phyloP scores from a whole-genome alignment of 2,888 invertebrate genomes.

The Melikaiella ostensackeni region DNA sequence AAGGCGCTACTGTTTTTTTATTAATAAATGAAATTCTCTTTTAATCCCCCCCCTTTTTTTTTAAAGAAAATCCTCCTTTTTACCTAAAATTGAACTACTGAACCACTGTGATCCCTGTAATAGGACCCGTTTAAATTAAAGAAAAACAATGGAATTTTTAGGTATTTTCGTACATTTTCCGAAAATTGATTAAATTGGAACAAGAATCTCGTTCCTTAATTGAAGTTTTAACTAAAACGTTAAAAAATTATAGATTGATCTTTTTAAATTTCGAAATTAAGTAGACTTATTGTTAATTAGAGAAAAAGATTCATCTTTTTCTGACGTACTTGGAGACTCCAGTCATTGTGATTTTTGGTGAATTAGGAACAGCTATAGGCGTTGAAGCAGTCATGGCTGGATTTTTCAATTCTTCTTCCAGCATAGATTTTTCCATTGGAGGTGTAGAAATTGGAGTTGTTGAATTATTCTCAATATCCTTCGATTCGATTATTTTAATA shows the following conservation, averaged over 20 bases:
- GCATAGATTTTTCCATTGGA: constrained; percentile 45
- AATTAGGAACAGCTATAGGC: constrained; percentile 68
- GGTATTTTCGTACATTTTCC: too few relatives aligned
- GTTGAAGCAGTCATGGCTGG: constrained; percentile 70
- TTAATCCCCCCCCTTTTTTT: too few relatives aligned
- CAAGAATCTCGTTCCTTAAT: too few relatives aligned
- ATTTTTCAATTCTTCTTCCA: constrained; percentile 53
- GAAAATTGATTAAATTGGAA: too few relatives aligned
- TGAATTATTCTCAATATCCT: constrained; percentile 47
- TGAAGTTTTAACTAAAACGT: too few relatives aligned
- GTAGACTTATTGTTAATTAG: background rate
- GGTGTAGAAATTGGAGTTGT: constrained; percentile 48
- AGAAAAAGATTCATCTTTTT: background rate
- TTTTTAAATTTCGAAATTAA: constrained; percentile 10
- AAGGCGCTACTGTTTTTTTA: too few relatives aligned
- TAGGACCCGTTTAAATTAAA: too few relatives aligned
- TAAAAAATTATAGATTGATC: background rate
- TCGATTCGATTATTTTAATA: constrained; percentile 45
- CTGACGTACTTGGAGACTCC: constrained; percentile 62
- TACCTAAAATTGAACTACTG: too few relatives aligned
- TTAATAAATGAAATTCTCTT: too few relatives aligned
- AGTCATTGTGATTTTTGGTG: constrained; percentile 64
- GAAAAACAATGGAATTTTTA: too few relatives aligned
- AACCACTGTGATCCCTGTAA: too few relatives aligned
- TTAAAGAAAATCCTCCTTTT: too few relatives aligned